Conservation (phyloP, 2,888 invertebrate species). For the Carpatolechia fugitivella region DNA sequence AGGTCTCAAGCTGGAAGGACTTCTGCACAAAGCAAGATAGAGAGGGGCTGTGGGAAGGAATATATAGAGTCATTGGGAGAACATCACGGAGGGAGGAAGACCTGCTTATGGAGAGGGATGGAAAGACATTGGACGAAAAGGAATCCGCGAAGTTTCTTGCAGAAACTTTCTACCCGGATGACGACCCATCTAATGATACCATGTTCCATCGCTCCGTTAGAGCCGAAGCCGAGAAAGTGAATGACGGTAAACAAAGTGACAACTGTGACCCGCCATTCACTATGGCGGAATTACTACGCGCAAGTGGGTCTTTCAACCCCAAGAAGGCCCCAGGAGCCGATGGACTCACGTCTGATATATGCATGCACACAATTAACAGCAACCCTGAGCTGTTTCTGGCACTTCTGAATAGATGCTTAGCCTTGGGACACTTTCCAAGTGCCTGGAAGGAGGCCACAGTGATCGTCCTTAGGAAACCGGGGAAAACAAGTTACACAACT, state of each 20-base stretch:
- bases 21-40: conserved; percentile 20
- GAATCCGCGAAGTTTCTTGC: not conserved
- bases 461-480: not conserved
- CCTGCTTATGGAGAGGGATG: not conserved
- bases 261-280: not conserved
- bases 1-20: conserved; percentile 15
- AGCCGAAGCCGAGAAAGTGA: no score
- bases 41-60: no score
- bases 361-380: not conserved
- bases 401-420: not conserved
- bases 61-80: no score
- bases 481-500: not conserved
- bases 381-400: not conserved
- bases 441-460: not conserved
- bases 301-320: not conserved
- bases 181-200: not conserved
- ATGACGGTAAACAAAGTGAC: not conserved
- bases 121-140: not conserved
- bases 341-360: conserved; percentile 1
- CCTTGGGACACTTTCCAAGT: not conserved
- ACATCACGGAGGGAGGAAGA: no score
- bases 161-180: not conserved
- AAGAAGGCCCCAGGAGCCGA: not conserved
- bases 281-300: not conserved
- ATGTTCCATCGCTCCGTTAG: not conserved